Base-by-base conservation (phyloP, 2,888 invertebrate species). In the Parnassius smintheus region DNA sequence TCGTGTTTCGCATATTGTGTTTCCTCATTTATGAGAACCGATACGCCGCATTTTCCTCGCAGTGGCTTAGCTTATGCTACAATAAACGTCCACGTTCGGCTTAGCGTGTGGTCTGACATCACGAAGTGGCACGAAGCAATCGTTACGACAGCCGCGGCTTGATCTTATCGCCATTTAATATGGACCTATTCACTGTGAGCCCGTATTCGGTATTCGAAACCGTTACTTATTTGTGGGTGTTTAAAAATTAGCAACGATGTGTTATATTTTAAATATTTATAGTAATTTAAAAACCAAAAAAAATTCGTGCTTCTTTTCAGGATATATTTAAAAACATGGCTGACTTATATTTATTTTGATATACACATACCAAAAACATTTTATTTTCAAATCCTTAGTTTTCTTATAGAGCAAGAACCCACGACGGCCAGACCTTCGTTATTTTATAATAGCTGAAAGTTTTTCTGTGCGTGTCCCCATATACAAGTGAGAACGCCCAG, bases 131-230 rank as follows among this genome's bases (percentile, higher is more conserved):
- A 77, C 67, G 64, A 76, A 71, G 74, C 77, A 80, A 85, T 82
- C 82, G 78, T 72, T 78, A 81, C 78, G 86, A 86, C 83, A 82
- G 81, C 68, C 72, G 75, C 74, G 72, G 65, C 53, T 67, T 59
- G 88, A 86, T 86, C 76, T 78, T 85, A 88, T 86, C 85, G 74
- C 72, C 69, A 68, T 80, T 77, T 79, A 79, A 82, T 80, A 78
- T 79, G 79, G 80, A 78, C 78, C 76, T 81, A 81, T 82, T 77
- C 78, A 77, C 74, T 72, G 72, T 66, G 68, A 70, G 73, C 71
- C 71, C 70, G 74, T 72, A 70, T 71, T 69, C 66, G 70, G 66
- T 69, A 68, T 68, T 63, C 62, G 66, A 64, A 70, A 75, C 72
- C 72, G 72, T 67, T 73, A 72, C 66, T 57, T 65, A 72, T 67